Evolutionary conservation across 1,140 invertebrate species (phyloP).

Genomic region (Heterodera carotae): DNA sequence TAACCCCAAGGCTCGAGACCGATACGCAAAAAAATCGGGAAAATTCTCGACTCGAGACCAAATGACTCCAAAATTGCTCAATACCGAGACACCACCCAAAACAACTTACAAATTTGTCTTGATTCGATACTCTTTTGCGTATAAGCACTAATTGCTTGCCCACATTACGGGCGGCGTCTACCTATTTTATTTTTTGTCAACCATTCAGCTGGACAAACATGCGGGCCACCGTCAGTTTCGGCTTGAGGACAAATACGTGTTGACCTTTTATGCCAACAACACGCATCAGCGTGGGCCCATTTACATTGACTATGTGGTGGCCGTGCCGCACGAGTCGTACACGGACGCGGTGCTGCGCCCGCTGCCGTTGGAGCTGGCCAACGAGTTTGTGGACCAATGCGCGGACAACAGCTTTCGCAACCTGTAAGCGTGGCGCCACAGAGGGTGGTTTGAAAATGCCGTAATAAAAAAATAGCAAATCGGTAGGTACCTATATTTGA

Average conservation of each 20-base stretch:
- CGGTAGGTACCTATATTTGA: too few species aligned
- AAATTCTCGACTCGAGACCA: too few species aligned
- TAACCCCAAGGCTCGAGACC: too few species aligned
- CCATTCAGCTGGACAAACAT: constrained; percentile 29
- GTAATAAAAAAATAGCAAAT: too few species aligned
- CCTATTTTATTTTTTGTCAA: too few species aligned
- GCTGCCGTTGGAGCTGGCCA: constrained; percentile 81
- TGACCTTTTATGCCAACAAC: constrained; percentile 71
- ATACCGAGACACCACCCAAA: too few species aligned
- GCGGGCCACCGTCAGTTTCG: constrained; percentile 52
- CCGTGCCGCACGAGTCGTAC: constrained; percentile 73
- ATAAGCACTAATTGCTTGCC: too few species aligned
- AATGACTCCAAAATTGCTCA: too few species aligned
- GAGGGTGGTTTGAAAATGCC: neutral
- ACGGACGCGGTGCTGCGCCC: constrained; percentile 71
- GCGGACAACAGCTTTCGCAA: constrained; percentile 65
- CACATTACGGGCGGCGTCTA: too few species aligned
- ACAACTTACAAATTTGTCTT: too few species aligned
- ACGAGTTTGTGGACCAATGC: constrained; percentile 85
- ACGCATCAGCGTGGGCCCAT: constrained; percentile 57
- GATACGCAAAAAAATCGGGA: too few species aligned
- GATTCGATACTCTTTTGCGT: too few species aligned
- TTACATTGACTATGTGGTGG: constrained; percentile 64
- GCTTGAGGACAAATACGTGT: constrained; percentile 63
- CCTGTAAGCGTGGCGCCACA: constrained; percentile 5